phyloP scores from a whole-genome alignment of 2,113 vertebrate species.

The Thinocorus orbignyianus region DNA sequence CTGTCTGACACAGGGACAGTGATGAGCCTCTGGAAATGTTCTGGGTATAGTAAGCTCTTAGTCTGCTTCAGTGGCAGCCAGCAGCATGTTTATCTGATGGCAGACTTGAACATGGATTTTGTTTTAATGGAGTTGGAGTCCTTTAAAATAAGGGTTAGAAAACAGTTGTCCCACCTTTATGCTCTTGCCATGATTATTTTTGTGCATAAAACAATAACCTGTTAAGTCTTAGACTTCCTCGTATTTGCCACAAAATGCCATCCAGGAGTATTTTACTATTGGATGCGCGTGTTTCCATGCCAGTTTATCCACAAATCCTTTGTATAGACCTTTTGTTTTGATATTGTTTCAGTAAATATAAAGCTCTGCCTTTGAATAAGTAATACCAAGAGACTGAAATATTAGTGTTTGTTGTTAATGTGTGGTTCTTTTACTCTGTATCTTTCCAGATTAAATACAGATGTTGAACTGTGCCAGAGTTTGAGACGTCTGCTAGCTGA shows the following conservation, averaged over 20 bases:
- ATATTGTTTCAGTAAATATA: not conserved
- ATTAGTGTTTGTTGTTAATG: not conserved
- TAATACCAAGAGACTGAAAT: not conserved
- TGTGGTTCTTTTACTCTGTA: not conserved
- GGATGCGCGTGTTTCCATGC: not conserved
- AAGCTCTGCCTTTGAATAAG: not conserved
- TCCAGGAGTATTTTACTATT: not conserved
- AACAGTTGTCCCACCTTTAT: not conserved
- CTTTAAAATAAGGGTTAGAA: not conserved
- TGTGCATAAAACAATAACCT: not conserved
- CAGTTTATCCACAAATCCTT: not conserved
- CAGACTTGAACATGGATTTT: not conserved
- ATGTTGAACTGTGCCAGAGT: constrained; percentile 90
- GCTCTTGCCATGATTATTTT: not conserved
- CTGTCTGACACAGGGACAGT: not conserved
- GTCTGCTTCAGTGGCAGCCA: not conserved
- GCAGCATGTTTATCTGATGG: not conserved
- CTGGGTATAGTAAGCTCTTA: not conserved
- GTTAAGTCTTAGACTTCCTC: not conserved
- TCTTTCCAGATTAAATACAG: constrained; percentile 90
- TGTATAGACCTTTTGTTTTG: not conserved
- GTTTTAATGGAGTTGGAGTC: not conserved
- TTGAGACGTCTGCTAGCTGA: constrained; percentile 83
- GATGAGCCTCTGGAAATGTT: not conserved
- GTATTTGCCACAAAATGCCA: not conserved